These are phyloP conservation scores for Bradypodion ventrale DNA, from an alignment of 2,797 vertebrate species.

Conservation along the genomic window DNA sequence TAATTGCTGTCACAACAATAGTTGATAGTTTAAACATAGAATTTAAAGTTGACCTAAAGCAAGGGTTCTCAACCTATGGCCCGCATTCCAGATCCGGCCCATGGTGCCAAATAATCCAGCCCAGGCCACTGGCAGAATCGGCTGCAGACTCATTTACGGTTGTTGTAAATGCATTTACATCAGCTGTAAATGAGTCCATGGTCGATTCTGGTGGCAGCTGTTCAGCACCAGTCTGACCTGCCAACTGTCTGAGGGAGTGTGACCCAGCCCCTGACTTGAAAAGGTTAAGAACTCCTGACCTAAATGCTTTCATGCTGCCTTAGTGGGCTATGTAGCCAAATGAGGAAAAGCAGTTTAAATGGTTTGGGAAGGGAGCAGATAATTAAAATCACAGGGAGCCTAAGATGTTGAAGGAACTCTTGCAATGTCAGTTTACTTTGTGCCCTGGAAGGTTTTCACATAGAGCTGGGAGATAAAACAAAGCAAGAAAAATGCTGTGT, in stretches of 20 bases:
- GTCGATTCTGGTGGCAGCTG: too few relatives aligned
- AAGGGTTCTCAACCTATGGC: too few relatives aligned
- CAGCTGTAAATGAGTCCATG: too few relatives aligned
- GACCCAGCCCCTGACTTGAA: too few relatives aligned
- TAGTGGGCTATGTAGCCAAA: conserved; percentile 17
- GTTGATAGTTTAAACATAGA: not conserved
- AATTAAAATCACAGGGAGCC: conserved; percentile 26
- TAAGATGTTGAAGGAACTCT: not conserved
- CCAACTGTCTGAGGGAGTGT: too few relatives aligned
- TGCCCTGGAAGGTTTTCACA: conserved; percentile 10
- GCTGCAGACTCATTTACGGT: too few relatives aligned
- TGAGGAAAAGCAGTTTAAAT: conserved; percentile 4
- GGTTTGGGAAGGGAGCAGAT: conserved; percentile 4
- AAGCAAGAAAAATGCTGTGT: not conserved
- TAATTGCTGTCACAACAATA: not conserved
- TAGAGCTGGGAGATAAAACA: not conserved
- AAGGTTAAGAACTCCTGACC: too few relatives aligned
- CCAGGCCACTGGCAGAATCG: too few relatives aligned
- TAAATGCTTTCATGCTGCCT: not conserved
- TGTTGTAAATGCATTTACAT: too few relatives aligned
- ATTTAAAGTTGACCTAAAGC: conserved; percentile 24
- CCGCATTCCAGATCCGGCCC: too few relatives aligned
- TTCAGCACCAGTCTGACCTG: too few relatives aligned
- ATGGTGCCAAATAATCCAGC: too few relatives aligned
- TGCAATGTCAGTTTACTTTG: conserved; percentile 6